These are phyloP conservation scores for Heloderma charlesbogerti DNA, from an alignment of 2,113 vertebrate genomes.

Conservation along the genomic window DNA sequence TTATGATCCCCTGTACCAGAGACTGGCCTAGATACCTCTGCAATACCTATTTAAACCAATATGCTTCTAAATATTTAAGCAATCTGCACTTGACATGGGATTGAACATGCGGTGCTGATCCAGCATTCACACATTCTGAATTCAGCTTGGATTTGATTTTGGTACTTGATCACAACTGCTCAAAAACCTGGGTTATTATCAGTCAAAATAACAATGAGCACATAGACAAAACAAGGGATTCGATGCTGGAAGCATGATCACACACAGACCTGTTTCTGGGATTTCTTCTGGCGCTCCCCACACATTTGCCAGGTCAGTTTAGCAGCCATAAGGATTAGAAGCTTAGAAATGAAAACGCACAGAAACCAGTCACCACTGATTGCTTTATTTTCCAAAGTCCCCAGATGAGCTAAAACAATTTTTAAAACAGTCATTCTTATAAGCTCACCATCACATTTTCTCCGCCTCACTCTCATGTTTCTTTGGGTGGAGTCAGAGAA, in stretches of 20 bases:
- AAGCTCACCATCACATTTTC: background rate
- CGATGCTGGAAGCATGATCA: background rate
- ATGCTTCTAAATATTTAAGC: background rate
- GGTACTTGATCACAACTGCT: background rate
- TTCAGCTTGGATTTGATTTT: background rate
- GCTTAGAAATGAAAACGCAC: background rate
- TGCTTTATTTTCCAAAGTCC: constrained; percentile 11
- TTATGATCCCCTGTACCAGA: background rate
- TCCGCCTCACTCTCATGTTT: background rate
- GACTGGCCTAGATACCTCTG: background rate
- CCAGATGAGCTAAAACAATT: background rate
- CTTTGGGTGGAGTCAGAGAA: background rate
- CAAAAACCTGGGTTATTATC: background rate
- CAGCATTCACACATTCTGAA: background rate
- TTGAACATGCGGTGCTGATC: background rate
- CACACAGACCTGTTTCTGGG: background rate
- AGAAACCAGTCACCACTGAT: background rate
- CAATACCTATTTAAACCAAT: background rate
- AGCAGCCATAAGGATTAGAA: background rate
- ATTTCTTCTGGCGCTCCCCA: background rate
- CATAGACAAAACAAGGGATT: background rate
- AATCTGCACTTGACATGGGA: background rate
- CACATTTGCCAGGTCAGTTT: background rate
- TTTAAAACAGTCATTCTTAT: background rate
- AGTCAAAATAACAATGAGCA: background rate